A percentile compares a stretch with the other conserved stretches of the same genome.
phyloP scores from a whole-genome alignment of 2,888 invertebrate genomes.

The Drosophila diplacantha region DNA sequence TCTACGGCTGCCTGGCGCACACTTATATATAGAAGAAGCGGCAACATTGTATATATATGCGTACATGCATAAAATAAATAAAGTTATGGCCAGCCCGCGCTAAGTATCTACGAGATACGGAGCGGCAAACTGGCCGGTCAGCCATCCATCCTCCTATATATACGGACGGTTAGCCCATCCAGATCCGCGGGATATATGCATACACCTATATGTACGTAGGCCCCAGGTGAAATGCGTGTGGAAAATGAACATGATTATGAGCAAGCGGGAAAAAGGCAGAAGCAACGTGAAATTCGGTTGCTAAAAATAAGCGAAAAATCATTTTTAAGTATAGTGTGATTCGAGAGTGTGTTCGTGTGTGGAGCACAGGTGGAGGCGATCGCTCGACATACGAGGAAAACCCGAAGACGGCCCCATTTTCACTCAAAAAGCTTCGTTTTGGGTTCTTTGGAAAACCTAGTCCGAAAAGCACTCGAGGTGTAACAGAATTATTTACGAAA shows the following conservation, averaged over 20 bases:
- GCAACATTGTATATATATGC: conserved; percentile 35
- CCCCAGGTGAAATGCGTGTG: conserved; percentile 76
- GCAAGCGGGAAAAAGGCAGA: conserved; percentile 46
- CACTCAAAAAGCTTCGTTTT: conserved; percentile 49
- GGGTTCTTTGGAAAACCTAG: conserved; percentile 58
- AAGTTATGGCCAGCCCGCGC: conserved; percentile 62
- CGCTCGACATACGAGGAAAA: conserved; percentile 16
- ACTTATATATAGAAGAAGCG: conserved; percentile 24
- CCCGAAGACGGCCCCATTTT: conserved; percentile 11
- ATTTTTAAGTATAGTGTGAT: conserved; percentile 51
- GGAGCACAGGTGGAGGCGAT: conserved; percentile 57
- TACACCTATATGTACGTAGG: conserved; percentile 22
- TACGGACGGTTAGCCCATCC: conserved; percentile 30
- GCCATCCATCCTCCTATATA: conserved; percentile 34
- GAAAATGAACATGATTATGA: conserved; percentile 71
- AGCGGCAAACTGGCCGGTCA: conserved; percentile 30
- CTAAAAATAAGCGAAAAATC: conserved; percentile 73
- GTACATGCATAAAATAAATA: conserved; percentile 63
- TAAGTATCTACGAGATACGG: conserved; percentile 63
- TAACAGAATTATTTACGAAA: conserved; percentile 25
- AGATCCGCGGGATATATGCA: conserved; percentile 2
- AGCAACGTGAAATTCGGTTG: conserved; percentile 56
- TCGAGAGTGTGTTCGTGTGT: conserved; percentile 23
- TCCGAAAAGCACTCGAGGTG: conserved; percentile 29
- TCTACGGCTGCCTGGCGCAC: conserved; percentile 35